Evolutionary conservation across 1,140 invertebrate genomes (phyloP), one percentile per base, ranked within the genome.

Genomic region (Pseudoatta argentina): DNA sequence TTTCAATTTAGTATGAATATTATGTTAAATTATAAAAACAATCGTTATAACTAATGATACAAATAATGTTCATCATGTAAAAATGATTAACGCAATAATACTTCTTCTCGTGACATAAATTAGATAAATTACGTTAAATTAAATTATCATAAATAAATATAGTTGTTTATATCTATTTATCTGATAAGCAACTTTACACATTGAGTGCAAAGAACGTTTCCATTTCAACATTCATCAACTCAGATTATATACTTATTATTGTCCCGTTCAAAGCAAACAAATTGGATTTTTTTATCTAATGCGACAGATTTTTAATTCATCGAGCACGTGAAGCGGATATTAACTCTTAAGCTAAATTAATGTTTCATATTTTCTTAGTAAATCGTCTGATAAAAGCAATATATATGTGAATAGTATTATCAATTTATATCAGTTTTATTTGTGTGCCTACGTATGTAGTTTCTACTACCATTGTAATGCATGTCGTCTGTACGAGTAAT

Each of bases 301-400:
- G 6, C 10, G 21, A 24, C 4, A 18, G 1, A 39, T 24, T 34
- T 69, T 83, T n/a, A 2, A 72, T 30, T 16, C 21, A 39, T 81
- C 3, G 2, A 18, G 12, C 39, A 10, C 16, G n/a, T 14, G 3
- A 48, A 48, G 0, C 5, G 21, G 6, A 3, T 39, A 18, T 34
- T 7, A 39, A 57, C 21, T 14, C 12, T 73, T 4, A 5, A 48
- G 34, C 16, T 57, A 44, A 39, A 55, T 27, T 48, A 57, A 59
- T 6, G 55, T 59, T n/a, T 57, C 21, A 24, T 55, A 44, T 57
- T 57, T 85, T 72, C 16, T 63, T 14, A 30, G 4, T 75, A n/a
- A 83, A 59, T 57, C n/a, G 27, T 48, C 48, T 39, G 57, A 85
- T 85, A 71, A 76, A 82, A 55, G 30, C 39, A 18, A 5, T 12